A percentile compares a stretch with the other conserved stretches of the same genome.
phyloP scores from a whole-genome alignment of 2,888 invertebrate species.

The Acrobeloides nanus region DNA sequence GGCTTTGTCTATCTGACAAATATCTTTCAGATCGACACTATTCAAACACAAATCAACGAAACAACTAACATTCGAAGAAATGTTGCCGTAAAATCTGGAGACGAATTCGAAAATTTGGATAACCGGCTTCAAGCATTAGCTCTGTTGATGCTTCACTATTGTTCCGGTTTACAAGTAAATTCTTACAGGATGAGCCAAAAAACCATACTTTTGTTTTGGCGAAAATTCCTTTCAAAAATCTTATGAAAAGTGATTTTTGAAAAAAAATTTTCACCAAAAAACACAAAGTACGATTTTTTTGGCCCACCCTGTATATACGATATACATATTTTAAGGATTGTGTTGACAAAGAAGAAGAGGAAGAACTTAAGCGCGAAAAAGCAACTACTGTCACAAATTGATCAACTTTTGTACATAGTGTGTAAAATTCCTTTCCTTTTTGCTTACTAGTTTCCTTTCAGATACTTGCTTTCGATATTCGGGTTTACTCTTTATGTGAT shows the following conservation, averaged over 20 bases:
- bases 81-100: slow-evolving; percentile 54
- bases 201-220: no score
- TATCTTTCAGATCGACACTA: slow-evolving; percentile 65
- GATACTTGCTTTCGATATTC: background rate
- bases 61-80: slow-evolving; percentile 62
- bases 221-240: no score
- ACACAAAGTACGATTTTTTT: no score
- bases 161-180: slow-evolving; percentile 72
- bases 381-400: background rate
- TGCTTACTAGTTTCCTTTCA: background rate
- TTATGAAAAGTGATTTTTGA: no score
- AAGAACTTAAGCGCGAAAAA: background rate
- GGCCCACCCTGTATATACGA: no score
- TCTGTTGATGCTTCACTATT: slow-evolving; percentile 85
- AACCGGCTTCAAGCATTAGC: slow-evolving; percentile 76
- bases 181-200: no score
- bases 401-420: background rate
- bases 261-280: no score
- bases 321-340: slow-evolving; percentile 7
- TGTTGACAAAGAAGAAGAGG: slow-evolving; percentile 10
- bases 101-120: slow-evolving; percentile 65
- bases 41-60: slow-evolving; percentile 69
- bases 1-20: no score
- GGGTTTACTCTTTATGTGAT: background rate
- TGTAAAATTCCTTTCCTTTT: background rate